A percentile compares a stretch with the other conserved stretches of the same genome.
Evolutionary conservation across 2,113 vertebrate species (phyloP).

Genomic region (Bos taurus): ARS-UCD2.0 NC_037343.1:27730501-27731000

Average conservation of each 20-base stretch:
- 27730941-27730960: neutral
- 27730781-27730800: neutral
- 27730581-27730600: neutral
- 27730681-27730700: neutral
- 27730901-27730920: neutral
- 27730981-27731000: too few species aligned
- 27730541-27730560: neutral
- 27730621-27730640: neutral
- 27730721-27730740: neutral
- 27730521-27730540: neutral
- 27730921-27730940: neutral
- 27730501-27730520: neutral
- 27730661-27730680: neutral
- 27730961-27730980: neutral
- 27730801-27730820: neutral
- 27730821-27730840: constrained; percentile 9
- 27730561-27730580: neutral
- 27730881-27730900: neutral
- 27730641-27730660: neutral
- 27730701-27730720: neutral
- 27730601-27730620: neutral
- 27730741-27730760: neutral
- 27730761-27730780: neutral
- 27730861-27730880: neutral
- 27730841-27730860: neutral